Base-by-base conservation (phyloP, 2,888 invertebrate genomes). In the Papilio elwesi region DNA sequence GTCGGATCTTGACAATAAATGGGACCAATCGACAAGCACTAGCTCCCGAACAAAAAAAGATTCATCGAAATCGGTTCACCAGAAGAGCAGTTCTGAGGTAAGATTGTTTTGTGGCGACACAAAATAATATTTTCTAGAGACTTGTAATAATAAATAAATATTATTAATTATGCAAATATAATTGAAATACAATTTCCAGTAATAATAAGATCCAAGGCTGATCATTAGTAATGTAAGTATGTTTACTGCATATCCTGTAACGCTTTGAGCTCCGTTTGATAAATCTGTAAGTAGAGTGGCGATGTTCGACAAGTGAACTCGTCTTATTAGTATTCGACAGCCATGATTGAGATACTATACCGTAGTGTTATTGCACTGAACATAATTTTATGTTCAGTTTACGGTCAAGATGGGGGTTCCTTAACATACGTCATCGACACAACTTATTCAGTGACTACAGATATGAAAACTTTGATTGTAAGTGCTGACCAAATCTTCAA, bases 391-490 rank as follows among this genome's bases (percentile, higher is more conserved):
- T 62, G 57, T 68, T n/a, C 55, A 16, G 64, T 73, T 53, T 55
- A 38, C 16, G 6, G 55, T 57, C 55, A 64, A 49, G 16, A 63
- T 43, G 68, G 47, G 13, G 38, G 86, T 47, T 89, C 88, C 79
- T 80, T 92, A n/a, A 82, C 85, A 0, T 90, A 91, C 73, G 86
- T 89, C 0, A 90, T 91, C 6, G 91, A 92, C 63, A 82, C 86
- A 15, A 91, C 91, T 0, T 55, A 0, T 0, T 91, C 91, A 0
- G 91, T 92, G 91, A 0, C 0, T 0, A 16, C 82, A 43, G 91
- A 91, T 68, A 90, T 91, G 49, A 52, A 16, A 0, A 78, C 81
- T 80, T 89, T 91, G 5, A 87, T 81, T 71, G 5, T 68, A 0
- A 81, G 80, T 64, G 83, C 83, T 0, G 80, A 85, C 7, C 71